These are phyloP conservation scores for Argynnis bischoffii DNA, from an alignment of 2,888 invertebrate species.

Conservation along the genomic window DNA sequence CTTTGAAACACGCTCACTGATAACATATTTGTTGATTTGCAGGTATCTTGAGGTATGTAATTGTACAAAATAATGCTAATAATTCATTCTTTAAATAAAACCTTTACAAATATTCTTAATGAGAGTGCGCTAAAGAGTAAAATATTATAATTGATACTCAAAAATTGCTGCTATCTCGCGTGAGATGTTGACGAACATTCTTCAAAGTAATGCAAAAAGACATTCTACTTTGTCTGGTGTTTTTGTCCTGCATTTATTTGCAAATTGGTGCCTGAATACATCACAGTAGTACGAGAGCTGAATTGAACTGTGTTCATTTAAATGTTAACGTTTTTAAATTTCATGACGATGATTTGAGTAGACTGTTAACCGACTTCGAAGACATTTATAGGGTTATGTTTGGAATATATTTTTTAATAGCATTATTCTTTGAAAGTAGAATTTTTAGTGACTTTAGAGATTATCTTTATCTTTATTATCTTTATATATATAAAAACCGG, in stretches of 20 bases:
- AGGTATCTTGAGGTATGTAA: too few relatives aligned
- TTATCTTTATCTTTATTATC: too few relatives aligned
- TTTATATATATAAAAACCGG: too few relatives aligned
- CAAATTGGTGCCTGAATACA: constrained; percentile 11
- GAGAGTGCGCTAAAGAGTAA: too few relatives aligned
- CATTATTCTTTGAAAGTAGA: too few relatives aligned
- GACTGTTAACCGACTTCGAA: neutral
- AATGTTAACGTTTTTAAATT: constrained; percentile 1
- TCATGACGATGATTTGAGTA: neutral
- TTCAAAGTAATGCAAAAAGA: neutral
- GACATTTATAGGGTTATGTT: too few relatives aligned
- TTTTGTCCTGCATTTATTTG: constrained; percentile 16
- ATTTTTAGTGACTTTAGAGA: too few relatives aligned
- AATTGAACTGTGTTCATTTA: constrained; percentile 4
- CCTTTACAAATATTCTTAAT: neutral
- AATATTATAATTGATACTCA: constrained; percentile 1
- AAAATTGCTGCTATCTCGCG: neutral
- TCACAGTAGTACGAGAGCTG: constrained; percentile 1
- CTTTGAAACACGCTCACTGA: too few relatives aligned
- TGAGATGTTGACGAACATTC: constrained; percentile 6
- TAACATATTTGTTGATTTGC: too few relatives aligned
- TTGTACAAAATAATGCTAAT: neutral
- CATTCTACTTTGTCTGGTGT: neutral
- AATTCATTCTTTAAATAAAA: neutral
- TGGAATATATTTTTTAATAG: too few relatives aligned